These are phyloP conservation scores for Syngnathus scovelli DNA, from an alignment of 2,113 vertebrate species.

Conservation along the genomic window DNA sequence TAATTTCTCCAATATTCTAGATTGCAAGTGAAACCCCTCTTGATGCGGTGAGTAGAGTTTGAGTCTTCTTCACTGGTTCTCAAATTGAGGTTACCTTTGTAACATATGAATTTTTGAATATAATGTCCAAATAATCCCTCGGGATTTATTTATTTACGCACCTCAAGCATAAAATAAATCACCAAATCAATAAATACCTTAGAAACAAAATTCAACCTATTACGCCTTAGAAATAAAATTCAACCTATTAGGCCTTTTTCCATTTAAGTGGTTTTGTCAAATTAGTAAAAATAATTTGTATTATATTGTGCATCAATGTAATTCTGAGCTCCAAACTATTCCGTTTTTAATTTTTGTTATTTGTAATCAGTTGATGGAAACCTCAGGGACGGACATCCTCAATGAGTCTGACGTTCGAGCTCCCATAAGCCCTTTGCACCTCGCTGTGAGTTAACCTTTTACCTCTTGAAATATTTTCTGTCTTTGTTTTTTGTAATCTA, in stretches of 20 bases:
- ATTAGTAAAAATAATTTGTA: too few relatives aligned
- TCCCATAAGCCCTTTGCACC: slow-evolving; percentile 90
- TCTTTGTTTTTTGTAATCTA: not conserved
- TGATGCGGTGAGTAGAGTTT: slow-evolving; percentile 87
- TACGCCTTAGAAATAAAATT: not conserved
- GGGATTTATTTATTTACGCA: not conserved
- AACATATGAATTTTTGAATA: too few relatives aligned
- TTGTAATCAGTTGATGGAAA: slow-evolving; percentile 86
- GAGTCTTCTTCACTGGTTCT: not conserved
- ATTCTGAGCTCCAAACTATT: not conserved
- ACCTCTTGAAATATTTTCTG: not conserved
- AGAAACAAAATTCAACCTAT: not conserved
- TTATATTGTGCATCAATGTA: not conserved
- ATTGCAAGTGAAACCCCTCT: slow-evolving; percentile 96
- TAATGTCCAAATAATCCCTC: not conserved
- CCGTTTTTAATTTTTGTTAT: not conserved
- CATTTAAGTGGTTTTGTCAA: too few relatives aligned
- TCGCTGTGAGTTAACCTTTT: slow-evolving; percentile 82
- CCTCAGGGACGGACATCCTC: slow-evolving; percentile 89
- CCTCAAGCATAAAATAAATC: not conserved
- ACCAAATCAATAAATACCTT: not conserved
- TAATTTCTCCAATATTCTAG: slow-evolving; percentile 59
- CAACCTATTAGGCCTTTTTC: too few relatives aligned
- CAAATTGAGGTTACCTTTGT: too few relatives aligned
- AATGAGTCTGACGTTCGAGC: slow-evolving; percentile 87